These are phyloP conservation scores for Ascaphus truei DNA, from an alignment of 2,113 vertebrate species.

Conservation along the genomic window DNA sequence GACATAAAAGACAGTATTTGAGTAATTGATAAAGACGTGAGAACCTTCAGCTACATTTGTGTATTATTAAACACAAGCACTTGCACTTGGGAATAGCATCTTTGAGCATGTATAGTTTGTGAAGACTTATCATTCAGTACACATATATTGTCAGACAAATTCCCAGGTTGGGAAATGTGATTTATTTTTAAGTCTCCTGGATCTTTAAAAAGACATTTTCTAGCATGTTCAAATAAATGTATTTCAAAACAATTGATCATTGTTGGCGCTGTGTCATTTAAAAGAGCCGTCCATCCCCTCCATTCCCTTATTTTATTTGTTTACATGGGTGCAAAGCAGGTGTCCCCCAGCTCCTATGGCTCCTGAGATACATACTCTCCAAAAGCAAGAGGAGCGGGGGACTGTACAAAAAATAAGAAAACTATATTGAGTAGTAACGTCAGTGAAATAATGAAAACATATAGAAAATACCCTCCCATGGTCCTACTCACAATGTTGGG, in stretches of 20 bases:
- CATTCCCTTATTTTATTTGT: no score
- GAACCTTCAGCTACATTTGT: conserved; percentile 19
- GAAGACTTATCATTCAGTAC: conserved; percentile 24
- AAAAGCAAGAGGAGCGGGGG: no score
- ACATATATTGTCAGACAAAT: conserved; percentile 10
- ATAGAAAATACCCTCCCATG: no score
- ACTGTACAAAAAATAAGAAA: no score
- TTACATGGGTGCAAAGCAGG: no score
- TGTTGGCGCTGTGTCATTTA: background rate
- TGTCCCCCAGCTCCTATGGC: no score
- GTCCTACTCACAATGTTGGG: no score
- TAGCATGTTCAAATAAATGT: background rate
- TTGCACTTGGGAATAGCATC: conserved; percentile 1
- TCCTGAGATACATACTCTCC: no score
- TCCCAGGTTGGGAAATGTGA: conserved; percentile 14
- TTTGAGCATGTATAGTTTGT: background rate
- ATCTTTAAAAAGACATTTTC: background rate
- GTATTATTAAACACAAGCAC: conserved; percentile 32
- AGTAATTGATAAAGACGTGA: conserved; percentile 31
- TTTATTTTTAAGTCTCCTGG: conserved; percentile 25
- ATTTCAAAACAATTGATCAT: background rate
- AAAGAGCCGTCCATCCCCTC: no score
- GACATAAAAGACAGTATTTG: conserved; percentile 15
- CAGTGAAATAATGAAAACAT: no score
- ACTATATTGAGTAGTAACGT: no score